These are phyloP conservation scores for Tetrax tetrax DNA, from an alignment of 2,113 vertebrate genomes.

Conservation along the genomic window DNA sequence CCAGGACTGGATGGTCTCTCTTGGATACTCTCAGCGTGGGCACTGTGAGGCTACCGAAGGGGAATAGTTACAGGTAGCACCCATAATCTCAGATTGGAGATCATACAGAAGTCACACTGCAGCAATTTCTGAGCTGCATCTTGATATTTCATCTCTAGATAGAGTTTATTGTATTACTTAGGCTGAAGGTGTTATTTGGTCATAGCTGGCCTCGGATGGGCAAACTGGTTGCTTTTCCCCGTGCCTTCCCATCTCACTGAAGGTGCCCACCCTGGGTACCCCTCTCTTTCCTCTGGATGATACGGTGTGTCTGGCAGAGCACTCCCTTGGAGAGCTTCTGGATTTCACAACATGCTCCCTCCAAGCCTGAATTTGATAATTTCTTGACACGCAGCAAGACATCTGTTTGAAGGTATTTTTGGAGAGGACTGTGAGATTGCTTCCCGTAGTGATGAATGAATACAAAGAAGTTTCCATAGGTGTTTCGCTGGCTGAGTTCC, in stretches of 20 bases:
- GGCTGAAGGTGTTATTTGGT: not conserved
- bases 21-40: not conserved
- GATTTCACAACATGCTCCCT: not conserved
- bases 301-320: not conserved
- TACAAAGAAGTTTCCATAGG: constrained; percentile 43
- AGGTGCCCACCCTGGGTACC: not conserved
- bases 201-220: not conserved
- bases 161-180: fast-evolving
- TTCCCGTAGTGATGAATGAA: constrained; percentile 18
- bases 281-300: not conserved
- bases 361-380: constrained; percentile 5
- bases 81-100: not conserved
- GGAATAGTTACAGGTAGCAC: fast-evolving
- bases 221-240: not conserved
- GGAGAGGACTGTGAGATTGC: constrained; percentile 4
- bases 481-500: constrained; percentile 42
- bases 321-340: not conserved
- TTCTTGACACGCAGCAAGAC: constrained; percentile 21
- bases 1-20: not conserved
- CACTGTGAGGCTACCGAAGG: not conserved
- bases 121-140: not conserved
- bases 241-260: not conserved
- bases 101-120: not conserved
- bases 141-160: not conserved
- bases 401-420: constrained; percentile 41